A percentile compares a stretch with the other conserved stretches of the same genome.
Evolutionary conservation across 2,888 invertebrate genomes (phyloP).

Genomic region (Sarcophaga rosellei): DNA sequence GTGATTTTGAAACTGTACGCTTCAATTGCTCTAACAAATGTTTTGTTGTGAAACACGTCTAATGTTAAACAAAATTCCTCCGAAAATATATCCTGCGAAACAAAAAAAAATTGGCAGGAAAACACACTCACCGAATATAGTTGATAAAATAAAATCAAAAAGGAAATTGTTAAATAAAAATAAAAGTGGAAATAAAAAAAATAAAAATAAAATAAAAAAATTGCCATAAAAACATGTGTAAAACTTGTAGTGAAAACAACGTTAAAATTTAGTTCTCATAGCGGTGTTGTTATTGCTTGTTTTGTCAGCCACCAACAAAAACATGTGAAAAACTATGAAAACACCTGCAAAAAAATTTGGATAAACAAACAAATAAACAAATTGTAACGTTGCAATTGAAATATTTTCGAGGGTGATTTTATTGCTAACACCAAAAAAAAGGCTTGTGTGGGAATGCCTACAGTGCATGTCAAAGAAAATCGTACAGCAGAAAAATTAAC

Average conservation of each 20-base stretch:
- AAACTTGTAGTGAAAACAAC: too few relatives aligned
- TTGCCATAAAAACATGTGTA: too few relatives aligned
- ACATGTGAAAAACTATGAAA: neutral
- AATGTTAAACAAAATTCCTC: neutral
- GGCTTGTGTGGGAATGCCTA: too few relatives aligned
- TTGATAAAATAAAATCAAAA: neutral
- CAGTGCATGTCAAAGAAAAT: too few relatives aligned
- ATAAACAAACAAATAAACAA: neutral
- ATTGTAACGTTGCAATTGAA: neutral
- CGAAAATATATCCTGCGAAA: too few relatives aligned
- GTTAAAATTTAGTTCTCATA: too few relatives aligned
- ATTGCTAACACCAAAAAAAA: too few relatives aligned
- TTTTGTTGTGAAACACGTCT: conserved; percentile 5
- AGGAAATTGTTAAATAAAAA: neutral
- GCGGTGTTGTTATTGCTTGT: too few relatives aligned
- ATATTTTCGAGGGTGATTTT: neutral
- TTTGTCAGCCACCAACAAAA: too few relatives aligned
- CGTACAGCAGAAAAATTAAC: too few relatives aligned
- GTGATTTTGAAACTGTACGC: neutral
- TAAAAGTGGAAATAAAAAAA: neutral
- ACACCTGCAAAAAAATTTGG: neutral
- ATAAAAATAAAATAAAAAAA: neutral
- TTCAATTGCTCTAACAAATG: neutral
- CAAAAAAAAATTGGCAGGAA: neutral
- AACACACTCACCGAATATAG: neutral